These are phyloP conservation scores for Vandiemenella viatica DNA, from an alignment of 2,888 invertebrate genomes.

Conservation along the genomic window DNA sequence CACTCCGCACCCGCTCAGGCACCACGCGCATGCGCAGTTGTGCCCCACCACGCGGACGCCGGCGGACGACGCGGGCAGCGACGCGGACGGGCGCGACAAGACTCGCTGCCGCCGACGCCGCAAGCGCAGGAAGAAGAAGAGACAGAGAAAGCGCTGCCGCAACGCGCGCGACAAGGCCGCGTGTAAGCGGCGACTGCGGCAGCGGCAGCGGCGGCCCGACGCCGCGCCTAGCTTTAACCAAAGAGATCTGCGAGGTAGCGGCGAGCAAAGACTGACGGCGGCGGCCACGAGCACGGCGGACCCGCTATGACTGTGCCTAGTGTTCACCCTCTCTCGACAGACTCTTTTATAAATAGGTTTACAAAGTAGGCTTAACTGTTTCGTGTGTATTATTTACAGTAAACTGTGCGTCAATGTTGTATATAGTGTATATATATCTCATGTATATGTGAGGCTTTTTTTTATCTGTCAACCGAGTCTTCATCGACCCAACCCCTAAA, in stretches of 20 bases:
- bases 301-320: background rate
- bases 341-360: too few species aligned
- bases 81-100: constrained; percentile 26
- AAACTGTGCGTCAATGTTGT: too few species aligned
- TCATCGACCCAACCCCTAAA: too few species aligned
- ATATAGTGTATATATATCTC: too few species aligned
- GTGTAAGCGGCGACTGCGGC: constrained; percentile 9
- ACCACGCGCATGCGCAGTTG: constrained; percentile 15
- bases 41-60: constrained; percentile 13
- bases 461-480: too few species aligned
- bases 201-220: constrained; percentile 22
- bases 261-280: background rate
- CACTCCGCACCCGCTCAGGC: constrained; percentile 13
- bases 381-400: too few species aligned
- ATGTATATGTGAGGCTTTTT: too few species aligned
- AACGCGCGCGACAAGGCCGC: constrained; percentile 25
- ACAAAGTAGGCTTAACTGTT: too few species aligned
- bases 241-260: background rate
- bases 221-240: background rate
- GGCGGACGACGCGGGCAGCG: constrained; percentile 5
- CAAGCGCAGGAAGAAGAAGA: constrained; percentile 30
- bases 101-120: constrained; percentile 35
- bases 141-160: constrained; percentile 29
- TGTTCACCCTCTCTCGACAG: background rate
- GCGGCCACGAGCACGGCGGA: background rate